Conservation (phyloP, 2,797 vertebrate genomes). For the Sebastes steindachneri region DNA sequence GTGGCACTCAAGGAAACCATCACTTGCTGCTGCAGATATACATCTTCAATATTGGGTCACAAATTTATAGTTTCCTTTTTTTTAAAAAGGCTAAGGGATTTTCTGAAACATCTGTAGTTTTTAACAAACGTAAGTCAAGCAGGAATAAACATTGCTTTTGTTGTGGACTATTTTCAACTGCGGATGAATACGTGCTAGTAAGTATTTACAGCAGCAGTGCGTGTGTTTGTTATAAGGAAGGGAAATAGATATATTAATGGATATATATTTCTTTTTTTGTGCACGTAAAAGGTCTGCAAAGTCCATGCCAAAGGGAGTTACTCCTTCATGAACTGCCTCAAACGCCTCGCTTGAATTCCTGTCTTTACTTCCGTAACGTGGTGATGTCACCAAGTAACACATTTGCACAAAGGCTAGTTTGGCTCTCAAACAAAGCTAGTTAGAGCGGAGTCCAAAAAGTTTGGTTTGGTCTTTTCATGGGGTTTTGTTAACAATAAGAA, state of each 20-base stretch:
- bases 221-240: not conserved
- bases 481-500: not conserved
- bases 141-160: not conserved
- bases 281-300: no score
- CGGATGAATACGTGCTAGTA: not conserved
- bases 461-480: conserved; percentile 8
- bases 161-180: not conserved
- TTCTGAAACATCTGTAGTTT: not conserved
- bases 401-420: no score
- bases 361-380: no score
- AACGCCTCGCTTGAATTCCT: no score
- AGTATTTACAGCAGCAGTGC: not conserved
- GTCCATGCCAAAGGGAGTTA: no score
- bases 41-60: not conserved
- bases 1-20: not conserved
- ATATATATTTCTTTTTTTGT: no score
- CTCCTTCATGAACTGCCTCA: no score
- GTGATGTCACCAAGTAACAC: no score
- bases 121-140: not conserved
- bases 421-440: no score
- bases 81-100: not conserved
- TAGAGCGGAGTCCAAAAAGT: no score
- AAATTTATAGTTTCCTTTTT: not conserved
- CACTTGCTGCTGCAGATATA: not conserved
- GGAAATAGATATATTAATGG: no score